Evolutionary conservation across 1,140 invertebrate species (phyloP), one percentile per base, ranked within the genome.

Genomic region (Yoshiicerus persimilis): DNA sequence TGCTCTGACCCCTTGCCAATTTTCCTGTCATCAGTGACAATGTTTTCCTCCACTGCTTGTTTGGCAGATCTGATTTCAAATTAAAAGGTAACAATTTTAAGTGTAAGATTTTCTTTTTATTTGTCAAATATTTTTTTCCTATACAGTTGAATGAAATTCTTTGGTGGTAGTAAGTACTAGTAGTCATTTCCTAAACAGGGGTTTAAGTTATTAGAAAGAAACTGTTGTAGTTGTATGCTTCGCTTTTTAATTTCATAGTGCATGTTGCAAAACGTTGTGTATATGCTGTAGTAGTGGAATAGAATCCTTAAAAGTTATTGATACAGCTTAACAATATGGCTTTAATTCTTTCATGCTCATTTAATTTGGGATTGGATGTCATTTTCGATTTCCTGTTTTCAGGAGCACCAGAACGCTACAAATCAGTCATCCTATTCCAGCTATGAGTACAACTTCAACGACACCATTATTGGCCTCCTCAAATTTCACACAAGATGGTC

Each of bases 371-470:
- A 75, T 83, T 38, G 20, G 25, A 56, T 56, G 47, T 56, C 47
- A 66, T 25, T 27, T 36, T 77, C 11, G 3, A 77, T 77, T 34
- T 80, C 32, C 32, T 80, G 75, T 80, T 62, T 36, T 62, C 47
- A 88, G 88, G 56, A 62, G 41, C 38, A 88, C 41, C 41, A 39
- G 85, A 75, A 86, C 88, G 30, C 88, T 88, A 34, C 88, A 88
- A 86, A 88, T 88, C 64, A 88, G 84, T 75, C 84, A 84, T 86
- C 88, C 88, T 62, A 83, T 86, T 70, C 70, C 86, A 75, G 27
- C 84, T 64, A 84, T 34, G 47, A 38, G 56, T 32, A 62, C 56
- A 23, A 38, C 32, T 27, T 66, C 84, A 64, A 32, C 62, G 20
- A 34, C 32, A 64, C 47, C 84, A 64, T 36, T 56, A 56, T 16